Conservation (phyloP, 2,113 vertebrate species). For the Lethenteron camtschaticum region DNA sequence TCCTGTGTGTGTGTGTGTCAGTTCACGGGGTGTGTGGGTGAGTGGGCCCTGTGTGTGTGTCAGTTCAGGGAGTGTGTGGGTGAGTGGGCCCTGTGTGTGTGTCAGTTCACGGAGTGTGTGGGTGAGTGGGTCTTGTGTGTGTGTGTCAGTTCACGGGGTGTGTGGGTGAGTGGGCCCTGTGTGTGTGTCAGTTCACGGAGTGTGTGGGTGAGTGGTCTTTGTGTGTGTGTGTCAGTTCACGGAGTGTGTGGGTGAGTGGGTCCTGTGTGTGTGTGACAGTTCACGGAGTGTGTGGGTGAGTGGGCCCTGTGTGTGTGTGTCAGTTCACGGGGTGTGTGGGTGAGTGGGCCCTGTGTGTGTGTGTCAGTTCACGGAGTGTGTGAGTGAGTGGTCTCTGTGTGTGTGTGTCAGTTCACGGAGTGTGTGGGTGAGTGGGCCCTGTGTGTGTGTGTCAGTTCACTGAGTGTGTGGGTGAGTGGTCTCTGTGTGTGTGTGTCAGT, state of each 20-base stretch:
- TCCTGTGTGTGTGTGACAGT: conserved; percentile 36
- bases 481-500: conserved; percentile 24
- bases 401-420: not conserved
- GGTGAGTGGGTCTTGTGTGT: not conserved
- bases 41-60: conserved; percentile 17
- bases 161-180: conserved; percentile 19
- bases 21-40: not conserved
- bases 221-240: conserved; percentile 16
- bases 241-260: not conserved
- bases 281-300: conserved; percentile 50
- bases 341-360: conserved; percentile 13
- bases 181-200: too few relatives aligned
- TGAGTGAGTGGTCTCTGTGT: conserved; percentile 61
- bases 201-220: conserved; percentile 39
- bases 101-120: not conserved
- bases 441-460: conserved; percentile 47
- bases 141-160: conserved; percentile 52
- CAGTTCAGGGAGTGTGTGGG: conserved; percentile 68
- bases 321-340: not conserved
- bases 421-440: not conserved
- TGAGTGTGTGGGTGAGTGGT: conserved; percentile 61
- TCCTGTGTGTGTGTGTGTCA: conserved; percentile 22
- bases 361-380: conserved; percentile 64
- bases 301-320: conserved; percentile 47
- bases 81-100: conserved; percentile 50